A percentile compares a stretch with the other conserved stretches of the same genome.
These are phyloP conservation scores for Leptinotarsa peninsularis DNA, from an alignment of 2,888 invertebrate species.

Conservation along the genomic window DNA sequence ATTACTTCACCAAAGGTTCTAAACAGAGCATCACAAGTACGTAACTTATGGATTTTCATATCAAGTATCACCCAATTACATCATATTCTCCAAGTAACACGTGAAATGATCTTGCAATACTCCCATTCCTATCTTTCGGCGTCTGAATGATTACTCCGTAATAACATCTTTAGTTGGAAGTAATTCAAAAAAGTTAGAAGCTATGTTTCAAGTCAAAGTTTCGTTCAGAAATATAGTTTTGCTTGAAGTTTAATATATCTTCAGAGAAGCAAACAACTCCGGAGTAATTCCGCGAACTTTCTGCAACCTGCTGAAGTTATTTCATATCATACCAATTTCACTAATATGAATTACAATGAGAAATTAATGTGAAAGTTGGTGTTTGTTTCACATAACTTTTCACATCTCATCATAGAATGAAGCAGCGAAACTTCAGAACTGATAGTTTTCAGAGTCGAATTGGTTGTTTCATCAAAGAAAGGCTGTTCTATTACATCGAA, in stretches of 20 bases:
- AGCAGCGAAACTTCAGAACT: neutral
- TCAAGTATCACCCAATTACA: too few relatives aligned
- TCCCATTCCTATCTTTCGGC: too few relatives aligned
- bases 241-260: slow-evolving; percentile 41
- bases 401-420: slow-evolving; percentile 23
- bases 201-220: slow-evolving; percentile 38
- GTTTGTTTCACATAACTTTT: slow-evolving; percentile 32
- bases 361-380: slow-evolving; percentile 34
- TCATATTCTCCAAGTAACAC: too few relatives aligned
- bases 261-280: slow-evolving; percentile 38
- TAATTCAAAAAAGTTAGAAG: slow-evolving; percentile 41
- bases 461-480: neutral
- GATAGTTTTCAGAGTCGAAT: neutral
- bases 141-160: neutral
- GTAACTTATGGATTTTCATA: too few relatives aligned
- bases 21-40: too few relatives aligned
- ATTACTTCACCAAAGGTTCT: too few relatives aligned
- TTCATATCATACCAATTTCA: slow-evolving; percentile 41
- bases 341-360: slow-evolving; percentile 38
- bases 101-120: too few relatives aligned
- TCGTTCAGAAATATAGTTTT: slow-evolving; percentile 36
- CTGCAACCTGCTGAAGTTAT: slow-evolving; percentile 44
- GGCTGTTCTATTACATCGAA: neutral
- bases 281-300: slow-evolving; percentile 41
- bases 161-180: slow-evolving; percentile 25